Evolutionary conservation across 2,113 vertebrate genomes (phyloP).

Genomic region (Sphyrna mokarran): DNA sequence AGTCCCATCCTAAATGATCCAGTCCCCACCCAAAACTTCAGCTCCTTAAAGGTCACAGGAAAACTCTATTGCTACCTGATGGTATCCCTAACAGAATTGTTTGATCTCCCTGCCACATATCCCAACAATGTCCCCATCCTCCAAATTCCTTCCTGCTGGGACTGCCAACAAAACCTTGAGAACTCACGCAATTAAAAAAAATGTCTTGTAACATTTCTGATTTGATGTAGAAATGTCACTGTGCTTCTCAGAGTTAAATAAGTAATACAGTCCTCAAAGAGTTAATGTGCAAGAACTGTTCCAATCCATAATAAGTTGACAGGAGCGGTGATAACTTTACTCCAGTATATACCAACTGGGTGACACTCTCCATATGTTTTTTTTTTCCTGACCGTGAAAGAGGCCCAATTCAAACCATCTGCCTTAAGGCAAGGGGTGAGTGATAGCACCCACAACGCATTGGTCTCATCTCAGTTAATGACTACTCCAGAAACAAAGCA

Average conservation of each 20-base stretch:
- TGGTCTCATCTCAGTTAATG: background rate
- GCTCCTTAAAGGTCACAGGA: background rate
- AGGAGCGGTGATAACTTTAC: background rate
- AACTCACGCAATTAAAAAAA: background rate
- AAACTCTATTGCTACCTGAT: background rate
- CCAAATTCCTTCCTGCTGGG: too few species aligned
- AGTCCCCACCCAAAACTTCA: background rate
- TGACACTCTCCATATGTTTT: background rate
- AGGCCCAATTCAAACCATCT: constrained; percentile 29
- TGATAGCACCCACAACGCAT: background rate
- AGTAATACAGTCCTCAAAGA: background rate
- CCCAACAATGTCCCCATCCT: background rate
- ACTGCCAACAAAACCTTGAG: background rate
- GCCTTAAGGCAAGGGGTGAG: constrained; percentile 25
- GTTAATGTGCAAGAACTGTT: background rate
- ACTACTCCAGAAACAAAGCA: constrained; percentile 28
- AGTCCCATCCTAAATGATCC: background rate
- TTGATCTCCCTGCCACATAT: background rate
- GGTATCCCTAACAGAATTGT: background rate
- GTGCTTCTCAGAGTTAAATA: background rate
- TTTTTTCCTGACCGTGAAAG: background rate
- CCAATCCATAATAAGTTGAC: background rate
- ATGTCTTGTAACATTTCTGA: background rate
- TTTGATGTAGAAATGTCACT: background rate
- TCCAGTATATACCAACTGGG: background rate